Conservation (phyloP, 2,888 invertebrate species). For the Tortrix viridana region DNA sequence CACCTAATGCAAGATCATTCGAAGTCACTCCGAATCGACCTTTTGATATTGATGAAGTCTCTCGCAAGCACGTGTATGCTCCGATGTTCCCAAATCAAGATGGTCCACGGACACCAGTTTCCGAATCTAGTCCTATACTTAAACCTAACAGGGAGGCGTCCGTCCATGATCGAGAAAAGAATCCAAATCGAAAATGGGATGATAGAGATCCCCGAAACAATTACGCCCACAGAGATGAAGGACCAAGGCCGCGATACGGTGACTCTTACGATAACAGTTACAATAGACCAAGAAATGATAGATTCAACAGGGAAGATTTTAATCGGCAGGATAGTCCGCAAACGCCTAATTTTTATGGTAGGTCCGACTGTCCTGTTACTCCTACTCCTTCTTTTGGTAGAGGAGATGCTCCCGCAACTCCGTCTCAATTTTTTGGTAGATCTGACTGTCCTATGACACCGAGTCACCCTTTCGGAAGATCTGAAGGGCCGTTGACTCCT, state of each 20-base stretch:
- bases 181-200: constrained; percentile 44
- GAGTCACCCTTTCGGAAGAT: constrained; percentile 57
- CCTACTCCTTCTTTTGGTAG: constrained; percentile 55
- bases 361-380: constrained; percentile 46
- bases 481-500: constrained; percentile 52
- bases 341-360: constrained; percentile 47
- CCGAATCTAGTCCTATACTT: constrained; percentile 20
- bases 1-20: constrained; percentile 53
- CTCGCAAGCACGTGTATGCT: constrained; percentile 67
- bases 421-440: constrained; percentile 56
- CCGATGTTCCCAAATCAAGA: constrained; percentile 57
- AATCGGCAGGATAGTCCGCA: constrained; percentile 47
- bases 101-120: constrained; percentile 46
- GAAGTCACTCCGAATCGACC: constrained; percentile 59
- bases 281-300: constrained; percentile 48
- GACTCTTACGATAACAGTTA: constrained; percentile 47
- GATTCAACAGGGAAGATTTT: constrained; percentile 31
- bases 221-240: constrained; percentile 45
- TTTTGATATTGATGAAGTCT: constrained; percentile 56
- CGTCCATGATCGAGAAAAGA: constrained; percentile 34
- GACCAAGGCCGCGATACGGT: constrained; percentile 44
- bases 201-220: constrained; percentile 43
- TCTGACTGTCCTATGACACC: constrained; percentile 60
- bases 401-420: constrained; percentile 54
- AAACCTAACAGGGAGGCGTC: constrained; percentile 38